These are phyloP conservation scores for Melanotaenia maccullochi DNA, from an alignment of 2,797 vertebrate genomes.

Conservation along the genomic window DNA sequence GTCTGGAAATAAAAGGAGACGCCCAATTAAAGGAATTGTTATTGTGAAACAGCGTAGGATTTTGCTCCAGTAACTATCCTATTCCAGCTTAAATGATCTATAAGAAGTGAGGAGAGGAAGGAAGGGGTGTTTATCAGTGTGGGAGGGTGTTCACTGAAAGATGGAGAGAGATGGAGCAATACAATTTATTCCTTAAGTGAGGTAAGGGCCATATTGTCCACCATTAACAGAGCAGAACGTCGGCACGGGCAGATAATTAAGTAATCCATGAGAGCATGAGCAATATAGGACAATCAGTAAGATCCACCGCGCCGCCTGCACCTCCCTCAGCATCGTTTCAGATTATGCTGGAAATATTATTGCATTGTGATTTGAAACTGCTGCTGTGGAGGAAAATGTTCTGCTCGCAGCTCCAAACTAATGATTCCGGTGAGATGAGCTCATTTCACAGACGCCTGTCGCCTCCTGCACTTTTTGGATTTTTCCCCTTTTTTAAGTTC, in stretches of 20 bases:
- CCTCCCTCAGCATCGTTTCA: slow-evolving; percentile 73
- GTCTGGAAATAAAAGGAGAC: slow-evolving; percentile 56
- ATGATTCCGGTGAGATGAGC: slow-evolving; percentile 74
- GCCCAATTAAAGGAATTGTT: slow-evolving; percentile 83
- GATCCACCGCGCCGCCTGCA: slow-evolving; percentile 61
- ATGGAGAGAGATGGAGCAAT: slow-evolving; percentile 80
- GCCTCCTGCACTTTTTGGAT: slow-evolving; percentile 68
- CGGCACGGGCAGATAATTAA: slow-evolving; percentile 85
- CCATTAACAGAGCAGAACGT: slow-evolving; percentile 83
- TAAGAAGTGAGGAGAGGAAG: slow-evolving; percentile 74
- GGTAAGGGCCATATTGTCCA: slow-evolving; percentile 81
- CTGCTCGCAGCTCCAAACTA: slow-evolving; percentile 70
- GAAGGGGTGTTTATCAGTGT: slow-evolving; percentile 75
- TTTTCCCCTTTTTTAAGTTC: slow-evolving; percentile 55
- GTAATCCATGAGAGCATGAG: slow-evolving; percentile 84
- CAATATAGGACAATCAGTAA: slow-evolving; percentile 83
- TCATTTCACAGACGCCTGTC: slow-evolving; percentile 60
- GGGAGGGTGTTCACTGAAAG: slow-evolving; percentile 74
- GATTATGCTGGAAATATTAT: slow-evolving; percentile 77
- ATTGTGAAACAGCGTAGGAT: slow-evolving; percentile 76
- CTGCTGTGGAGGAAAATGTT: slow-evolving; percentile 71
- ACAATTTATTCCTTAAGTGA: slow-evolving; percentile 85
- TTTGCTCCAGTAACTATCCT: slow-evolving; percentile 79
- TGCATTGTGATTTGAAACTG: slow-evolving; percentile 79
- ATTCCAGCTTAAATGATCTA: slow-evolving; percentile 80